These are phyloP conservation scores for Leptinotarsa rubiginosa DNA, from an alignment of 2,888 invertebrate genomes.

Conservation along the genomic window DNA sequence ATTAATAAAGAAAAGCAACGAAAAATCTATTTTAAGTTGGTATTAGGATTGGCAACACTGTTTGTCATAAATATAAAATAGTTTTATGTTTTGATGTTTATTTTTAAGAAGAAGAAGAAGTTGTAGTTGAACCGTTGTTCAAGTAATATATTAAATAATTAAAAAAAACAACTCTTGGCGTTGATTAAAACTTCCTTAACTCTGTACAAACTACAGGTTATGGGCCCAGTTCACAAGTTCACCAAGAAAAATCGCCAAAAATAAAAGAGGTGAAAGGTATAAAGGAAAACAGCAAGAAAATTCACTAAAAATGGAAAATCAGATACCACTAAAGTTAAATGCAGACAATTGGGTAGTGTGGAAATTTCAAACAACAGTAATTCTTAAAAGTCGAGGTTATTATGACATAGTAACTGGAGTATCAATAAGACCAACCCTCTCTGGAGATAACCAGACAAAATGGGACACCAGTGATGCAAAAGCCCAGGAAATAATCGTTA, in stretches of 20 bases:
- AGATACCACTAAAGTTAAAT: slow-evolving; percentile 2
- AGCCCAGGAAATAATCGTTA: slow-evolving; percentile 48
- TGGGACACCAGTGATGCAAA: slow-evolving; percentile 47
- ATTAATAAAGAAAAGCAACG: no score
- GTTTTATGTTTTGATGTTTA: no score
- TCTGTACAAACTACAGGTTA: not conserved
- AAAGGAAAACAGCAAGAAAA: not conserved
- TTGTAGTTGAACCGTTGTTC: no score
- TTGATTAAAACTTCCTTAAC: no score
- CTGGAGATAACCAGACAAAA: not conserved
- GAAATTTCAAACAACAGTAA: slow-evolving; percentile 43
- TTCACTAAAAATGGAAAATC: not conserved
- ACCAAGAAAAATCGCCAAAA: no score
- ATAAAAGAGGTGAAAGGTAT: not conserved
- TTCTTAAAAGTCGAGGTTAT: slow-evolving; percentile 29
- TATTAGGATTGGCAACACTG: no score
- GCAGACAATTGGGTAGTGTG: slow-evolving; percentile 40
- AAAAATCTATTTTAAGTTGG: no score
- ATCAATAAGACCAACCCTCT: slow-evolving; percentile 15
- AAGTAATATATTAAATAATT: no score
- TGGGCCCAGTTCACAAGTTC: not conserved
- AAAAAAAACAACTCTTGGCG: no score
- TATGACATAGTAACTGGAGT: slow-evolving; percentile 29
- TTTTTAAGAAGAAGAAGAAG: no score
- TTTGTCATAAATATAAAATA: no score